Base-by-base conservation (phyloP, 2,113 vertebrate genomes). In the Platichthys stellatus region DNA sequence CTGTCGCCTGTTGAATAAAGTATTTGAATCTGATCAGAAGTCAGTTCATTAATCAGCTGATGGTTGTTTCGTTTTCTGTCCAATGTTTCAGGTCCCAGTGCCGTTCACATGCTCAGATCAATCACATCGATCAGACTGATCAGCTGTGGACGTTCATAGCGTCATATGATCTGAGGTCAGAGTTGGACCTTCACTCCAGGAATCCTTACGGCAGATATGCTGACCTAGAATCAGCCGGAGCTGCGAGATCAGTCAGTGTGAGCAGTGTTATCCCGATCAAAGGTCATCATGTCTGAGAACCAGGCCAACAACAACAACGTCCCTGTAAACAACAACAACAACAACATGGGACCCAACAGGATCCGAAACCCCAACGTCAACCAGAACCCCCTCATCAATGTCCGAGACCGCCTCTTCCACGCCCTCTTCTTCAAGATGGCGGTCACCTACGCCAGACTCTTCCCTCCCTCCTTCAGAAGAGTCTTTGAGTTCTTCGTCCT, bases 401-500 rank as follows among this genome's bases (percentile, higher is more conserved):
- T 99, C 66, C 94, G 98, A 1, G 98, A 99, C 80, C 95, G 98
- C 43, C 97, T 99, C 20, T 99, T 99, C 90, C 98, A 99, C 13
- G 97, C 97, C 0, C 95, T 99, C 0, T 99, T 99, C 90, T 99
- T 99, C 94, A 99, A 98, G 94, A 99, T 98, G 97, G 97, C 98
- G 24, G 97, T 99, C 72, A 98, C 97, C n/a, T 99, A 99, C 17
- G 97, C 97, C 15, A 94, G 98, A 5, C 95, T 99, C n/a, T 99
- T 99, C 87, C 97, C 98, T 0, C 96, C 97, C 0, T 97, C 97
- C 17, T 98, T 98, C 89, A 95, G 98, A 7, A 95, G 98, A 3
- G 95, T 99, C 63, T 98, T 99, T 66, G 97, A 99, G 91, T 99
- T 99, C 92, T 97, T 98, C 53, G 95, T 99, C 21, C 94, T 99